phyloP scores from a whole-genome alignment of 1,140 invertebrate genomes.

The Procambarus virginalis region DNA sequence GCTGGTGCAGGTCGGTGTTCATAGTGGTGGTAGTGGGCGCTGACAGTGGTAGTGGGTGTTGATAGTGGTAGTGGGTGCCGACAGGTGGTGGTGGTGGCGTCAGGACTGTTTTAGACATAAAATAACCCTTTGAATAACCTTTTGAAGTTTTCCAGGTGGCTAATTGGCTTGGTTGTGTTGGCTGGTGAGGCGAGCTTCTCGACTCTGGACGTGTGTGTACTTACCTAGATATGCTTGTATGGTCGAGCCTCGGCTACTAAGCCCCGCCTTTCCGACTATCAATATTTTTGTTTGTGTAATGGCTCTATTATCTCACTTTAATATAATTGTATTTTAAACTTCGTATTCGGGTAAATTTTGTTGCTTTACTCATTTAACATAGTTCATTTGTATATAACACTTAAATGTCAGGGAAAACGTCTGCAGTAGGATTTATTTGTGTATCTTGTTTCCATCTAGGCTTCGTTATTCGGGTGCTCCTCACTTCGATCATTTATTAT shows the following conservation, averaged over 20 bases:
- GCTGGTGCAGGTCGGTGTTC: no score
- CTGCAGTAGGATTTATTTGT: no score
- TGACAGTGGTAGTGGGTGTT: background rate
- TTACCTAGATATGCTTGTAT: background rate
- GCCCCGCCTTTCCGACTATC: no score
- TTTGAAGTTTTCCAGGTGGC: slow-evolving; percentile 26
- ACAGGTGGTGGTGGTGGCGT: background rate
- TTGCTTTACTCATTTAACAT: no score
- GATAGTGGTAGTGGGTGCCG: background rate
- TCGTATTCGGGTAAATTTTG: no score
- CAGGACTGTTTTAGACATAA: background rate
- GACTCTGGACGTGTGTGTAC: background rate
- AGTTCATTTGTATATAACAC: no score
- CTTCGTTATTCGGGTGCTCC: no score
- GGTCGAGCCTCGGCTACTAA: no score
- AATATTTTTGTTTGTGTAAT: no score
- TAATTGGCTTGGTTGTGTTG: slow-evolving; percentile 26
- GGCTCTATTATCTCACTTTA: background rate
- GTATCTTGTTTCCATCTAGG: no score
- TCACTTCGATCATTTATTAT: no score
- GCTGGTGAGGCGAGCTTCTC: background rate
- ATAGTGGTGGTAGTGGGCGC: background rate
- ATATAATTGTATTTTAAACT: background rate
- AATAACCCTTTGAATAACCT: slow-evolving; percentile 27
- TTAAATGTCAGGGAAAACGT: no score